phyloP scores from a whole-genome alignment of 2,888 invertebrate genomes.

The Apamea epomidion region DNA sequence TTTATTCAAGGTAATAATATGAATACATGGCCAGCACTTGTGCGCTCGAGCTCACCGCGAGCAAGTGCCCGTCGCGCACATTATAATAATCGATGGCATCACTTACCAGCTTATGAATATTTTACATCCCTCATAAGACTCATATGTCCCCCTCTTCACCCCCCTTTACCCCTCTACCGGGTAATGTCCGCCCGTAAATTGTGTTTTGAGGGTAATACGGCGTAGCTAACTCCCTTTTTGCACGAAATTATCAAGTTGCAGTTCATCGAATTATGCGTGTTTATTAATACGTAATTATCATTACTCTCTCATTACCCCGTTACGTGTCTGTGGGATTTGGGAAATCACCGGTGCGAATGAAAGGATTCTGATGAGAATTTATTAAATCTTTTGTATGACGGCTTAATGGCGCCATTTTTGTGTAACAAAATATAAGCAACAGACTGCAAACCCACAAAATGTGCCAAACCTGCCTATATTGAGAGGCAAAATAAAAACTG shows the following conservation, averaged over 20 bases:
- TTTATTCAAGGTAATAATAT: slow-evolving; percentile 54
- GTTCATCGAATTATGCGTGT: slow-evolving; percentile 55
- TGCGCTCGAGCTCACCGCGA: slow-evolving; percentile 64
- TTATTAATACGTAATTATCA: slow-evolving; percentile 47
- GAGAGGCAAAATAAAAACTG: slow-evolving; percentile 9
- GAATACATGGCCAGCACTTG: slow-evolving; percentile 63
- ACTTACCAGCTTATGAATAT: slow-evolving; percentile 81
- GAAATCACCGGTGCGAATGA: slow-evolving; percentile 23
- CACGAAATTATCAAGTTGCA: slow-evolving; percentile 51
- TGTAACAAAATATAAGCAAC: not conserved
- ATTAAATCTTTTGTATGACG: slow-evolving; percentile 46
- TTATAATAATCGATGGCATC: slow-evolving; percentile 82
- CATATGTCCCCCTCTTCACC: slow-evolving; percentile 57
- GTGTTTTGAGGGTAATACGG: slow-evolving; percentile 49
- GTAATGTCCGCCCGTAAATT: slow-evolving; percentile 75
- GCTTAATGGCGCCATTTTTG: slow-evolving; percentile 1
- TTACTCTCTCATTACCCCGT: slow-evolving; percentile 19
- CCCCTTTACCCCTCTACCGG: slow-evolving; percentile 38
- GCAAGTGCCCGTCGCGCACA: slow-evolving; percentile 68
- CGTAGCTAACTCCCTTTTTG: slow-evolving; percentile 57
- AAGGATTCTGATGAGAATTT: slow-evolving; percentile 53
- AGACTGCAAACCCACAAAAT: not conserved
- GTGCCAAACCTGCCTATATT: not conserved
- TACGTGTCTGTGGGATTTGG: slow-evolving; percentile 22
- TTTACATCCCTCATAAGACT: slow-evolving; percentile 74